Percentiles rank a stretch among this genome's conserved stretches.
Conservation (phyloP, 1,140 invertebrate species). For the Trachymyrmex septentrionalis region DNA sequence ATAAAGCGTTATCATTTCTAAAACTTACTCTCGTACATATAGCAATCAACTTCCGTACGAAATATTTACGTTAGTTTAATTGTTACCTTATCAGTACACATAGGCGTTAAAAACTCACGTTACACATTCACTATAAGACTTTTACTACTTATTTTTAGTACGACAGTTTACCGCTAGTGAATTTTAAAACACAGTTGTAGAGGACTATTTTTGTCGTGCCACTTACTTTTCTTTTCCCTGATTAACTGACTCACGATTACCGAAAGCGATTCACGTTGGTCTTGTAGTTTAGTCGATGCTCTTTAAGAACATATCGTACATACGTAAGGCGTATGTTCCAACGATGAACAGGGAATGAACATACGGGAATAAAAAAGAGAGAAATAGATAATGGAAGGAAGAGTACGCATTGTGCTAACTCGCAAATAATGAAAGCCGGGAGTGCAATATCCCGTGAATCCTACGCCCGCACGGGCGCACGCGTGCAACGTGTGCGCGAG, state of each 20-base stretch:
- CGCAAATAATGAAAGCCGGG: constrained; percentile 65
- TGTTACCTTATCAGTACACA: neutral
- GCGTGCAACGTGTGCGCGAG: constrained; percentile 37
- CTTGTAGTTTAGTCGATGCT: constrained; percentile 20
- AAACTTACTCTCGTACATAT: neutral
- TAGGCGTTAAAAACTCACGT: no score
- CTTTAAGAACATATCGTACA: constrained; percentile 31
- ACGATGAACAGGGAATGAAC: constrained; percentile 16
- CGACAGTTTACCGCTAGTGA: no score
- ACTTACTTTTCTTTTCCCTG: neutral
- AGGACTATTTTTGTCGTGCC: neutral
- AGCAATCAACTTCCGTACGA: neutral
- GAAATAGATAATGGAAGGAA: neutral
- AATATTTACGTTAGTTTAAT: constrained; percentile 12
- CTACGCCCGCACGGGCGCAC: constrained; percentile 33
- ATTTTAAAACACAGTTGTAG: no score
- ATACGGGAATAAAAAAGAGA: neutral
- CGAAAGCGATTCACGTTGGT: constrained; percentile 18
- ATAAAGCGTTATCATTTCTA: neutral
- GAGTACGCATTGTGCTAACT: constrained; percentile 62
- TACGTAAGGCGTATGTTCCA: neutral
- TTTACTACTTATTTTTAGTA: no score
- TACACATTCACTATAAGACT: no score
- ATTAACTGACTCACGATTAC: constrained; percentile 24
- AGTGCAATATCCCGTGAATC: constrained; percentile 60